Evolutionary conservation across 2,888 invertebrate species (phyloP).

Genomic region (Caenorhabditis afra): DNA sequence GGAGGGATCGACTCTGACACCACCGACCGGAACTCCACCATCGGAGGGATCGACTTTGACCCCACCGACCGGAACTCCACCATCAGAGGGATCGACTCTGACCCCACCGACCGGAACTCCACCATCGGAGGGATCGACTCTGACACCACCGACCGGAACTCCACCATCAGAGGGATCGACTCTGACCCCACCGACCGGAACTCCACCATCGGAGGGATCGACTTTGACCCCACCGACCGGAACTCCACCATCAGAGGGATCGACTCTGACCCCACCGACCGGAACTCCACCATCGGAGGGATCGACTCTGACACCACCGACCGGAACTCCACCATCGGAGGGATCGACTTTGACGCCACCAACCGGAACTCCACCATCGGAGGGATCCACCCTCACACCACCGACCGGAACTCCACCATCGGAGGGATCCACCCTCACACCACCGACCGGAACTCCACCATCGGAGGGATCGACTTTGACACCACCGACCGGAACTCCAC

Average conservation of each 20-base stretch:
- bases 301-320: not conserved
- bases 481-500: slow-evolving; percentile 10
- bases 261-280: not conserved
- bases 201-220: not conserved
- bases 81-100: not conserved
- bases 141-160: slow-evolving; percentile 5
- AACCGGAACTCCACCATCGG: slow-evolving; percentile 9
- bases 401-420: slow-evolving; percentile 6
- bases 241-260: no score
- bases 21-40: no score
- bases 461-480: not conserved
- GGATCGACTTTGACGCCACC: not conserved
- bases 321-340: slow-evolving; percentile 1
- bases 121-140: not conserved
- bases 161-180: not conserved
- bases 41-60: not conserved
- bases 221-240: no score
- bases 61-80: not conserved
- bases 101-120: not conserved
- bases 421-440: no score
- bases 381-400: not conserved
- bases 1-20: not conserved
- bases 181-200: not conserved
- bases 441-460: no score
- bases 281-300: slow-evolving; percentile 5